A percentile compares a stretch with the other conserved stretches of the same genome.
phyloP scores from a whole-genome alignment of 2,797 vertebrate species.

The Periparus ater region DNA sequence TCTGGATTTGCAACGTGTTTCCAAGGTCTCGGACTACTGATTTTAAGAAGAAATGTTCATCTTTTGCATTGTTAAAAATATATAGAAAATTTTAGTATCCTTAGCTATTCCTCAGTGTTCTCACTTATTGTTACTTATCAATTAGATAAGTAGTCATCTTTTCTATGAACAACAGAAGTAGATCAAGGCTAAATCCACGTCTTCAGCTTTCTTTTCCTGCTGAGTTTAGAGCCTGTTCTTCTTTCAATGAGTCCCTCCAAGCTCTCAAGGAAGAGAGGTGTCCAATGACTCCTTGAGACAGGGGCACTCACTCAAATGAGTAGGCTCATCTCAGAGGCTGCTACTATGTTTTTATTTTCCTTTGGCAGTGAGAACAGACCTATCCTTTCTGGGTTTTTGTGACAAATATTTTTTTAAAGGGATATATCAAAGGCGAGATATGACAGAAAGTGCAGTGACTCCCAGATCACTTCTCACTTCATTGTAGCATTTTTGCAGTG shows the following conservation, averaged over 20 bases:
- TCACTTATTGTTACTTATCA: background rate
- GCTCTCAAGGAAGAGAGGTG: background rate
- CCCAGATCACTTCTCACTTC: background rate
- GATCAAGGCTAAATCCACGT: background rate
- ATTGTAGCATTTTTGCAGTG: background rate
- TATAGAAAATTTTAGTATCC: background rate
- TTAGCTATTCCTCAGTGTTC: background rate
- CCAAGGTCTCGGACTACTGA: background rate
- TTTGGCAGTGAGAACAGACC: background rate
- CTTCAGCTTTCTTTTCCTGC: background rate
- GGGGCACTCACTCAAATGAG: background rate
- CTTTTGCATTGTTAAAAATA: background rate
- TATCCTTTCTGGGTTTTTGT: background rate
- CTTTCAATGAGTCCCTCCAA: background rate
- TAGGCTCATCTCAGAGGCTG: background rate
- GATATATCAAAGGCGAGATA: background rate
- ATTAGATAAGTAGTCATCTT: background rate
- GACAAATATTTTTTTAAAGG: background rate
- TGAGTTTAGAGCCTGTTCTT: background rate
- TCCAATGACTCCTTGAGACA: background rate
- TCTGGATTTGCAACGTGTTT: slow-evolving; percentile 45
- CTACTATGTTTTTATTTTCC: background rate
- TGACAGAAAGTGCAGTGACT: background rate
- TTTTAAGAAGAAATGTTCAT: background rate
- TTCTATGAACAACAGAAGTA: background rate